These are phyloP conservation scores for Entomobrya multifasciata DNA, from an alignment of 2,888 invertebrate genomes.

Conservation along the genomic window DNA sequence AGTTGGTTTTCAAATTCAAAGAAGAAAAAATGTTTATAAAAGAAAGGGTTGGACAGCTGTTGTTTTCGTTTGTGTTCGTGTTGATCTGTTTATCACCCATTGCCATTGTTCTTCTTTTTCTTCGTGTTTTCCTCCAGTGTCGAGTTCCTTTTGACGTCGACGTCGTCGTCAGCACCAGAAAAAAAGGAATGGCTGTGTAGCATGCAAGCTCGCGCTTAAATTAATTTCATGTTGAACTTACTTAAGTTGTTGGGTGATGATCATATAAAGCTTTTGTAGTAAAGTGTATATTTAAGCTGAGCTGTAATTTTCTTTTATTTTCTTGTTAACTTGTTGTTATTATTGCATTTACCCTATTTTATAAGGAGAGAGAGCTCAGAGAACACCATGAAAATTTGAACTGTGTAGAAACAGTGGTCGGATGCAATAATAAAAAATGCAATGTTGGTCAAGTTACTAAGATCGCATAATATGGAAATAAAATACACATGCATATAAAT, in stretches of 20 bases:
- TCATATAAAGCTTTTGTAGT: background rate
- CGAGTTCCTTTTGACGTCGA: constrained; percentile 29
- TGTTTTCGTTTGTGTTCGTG: background rate
- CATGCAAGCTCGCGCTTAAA: constrained; percentile 66
- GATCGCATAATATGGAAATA: background rate
- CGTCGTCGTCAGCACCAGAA: background rate
- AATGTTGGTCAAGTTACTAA: too few species aligned
- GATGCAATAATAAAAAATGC: too few species aligned
- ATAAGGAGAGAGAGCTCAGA: too few species aligned
- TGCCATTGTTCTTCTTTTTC: background rate
- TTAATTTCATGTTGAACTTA: constrained; percentile 29
- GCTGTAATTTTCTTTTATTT: background rate
- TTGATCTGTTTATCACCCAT: constrained; percentile 45
- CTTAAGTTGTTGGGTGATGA: background rate
- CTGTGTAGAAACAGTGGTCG: too few species aligned
- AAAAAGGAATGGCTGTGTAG: constrained; percentile 57
- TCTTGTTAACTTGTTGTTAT: constrained; percentile 65
- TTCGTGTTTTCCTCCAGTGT: constrained; percentile 31
- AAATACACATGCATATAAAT: too few species aligned
- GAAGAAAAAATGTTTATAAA: background rate
- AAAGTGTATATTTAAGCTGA: too few species aligned
- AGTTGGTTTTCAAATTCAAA: background rate
- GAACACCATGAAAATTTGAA: too few species aligned
- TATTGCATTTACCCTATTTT: too few species aligned
- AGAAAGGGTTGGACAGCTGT: background rate